Conservation (phyloP, 2,797 vertebrate species). For the Otolemur crassicaudatus region DNA sequence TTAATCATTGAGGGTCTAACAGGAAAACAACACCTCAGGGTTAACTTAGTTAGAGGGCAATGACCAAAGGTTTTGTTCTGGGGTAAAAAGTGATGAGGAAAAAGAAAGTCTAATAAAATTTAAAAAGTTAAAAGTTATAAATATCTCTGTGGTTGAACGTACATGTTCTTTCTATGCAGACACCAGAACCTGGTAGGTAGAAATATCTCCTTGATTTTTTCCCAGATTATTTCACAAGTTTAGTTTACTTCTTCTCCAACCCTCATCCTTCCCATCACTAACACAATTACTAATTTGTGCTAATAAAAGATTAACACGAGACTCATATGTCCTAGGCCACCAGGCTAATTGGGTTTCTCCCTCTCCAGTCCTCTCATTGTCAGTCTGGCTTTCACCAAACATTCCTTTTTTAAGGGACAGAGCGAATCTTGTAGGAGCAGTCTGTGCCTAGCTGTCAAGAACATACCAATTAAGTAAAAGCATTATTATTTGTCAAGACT, state of each 20-base stretch:
- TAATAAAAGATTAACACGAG: not conserved
- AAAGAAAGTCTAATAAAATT: not conserved
- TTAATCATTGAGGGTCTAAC: slow-evolving; percentile 45
- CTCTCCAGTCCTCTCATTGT: not conserved
- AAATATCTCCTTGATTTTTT: slow-evolving; percentile 13
- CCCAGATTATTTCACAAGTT: not conserved
- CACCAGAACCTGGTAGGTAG: not conserved
- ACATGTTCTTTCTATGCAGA: not conserved
- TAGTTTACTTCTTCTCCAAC: not conserved
- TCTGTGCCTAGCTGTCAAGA: not conserved
- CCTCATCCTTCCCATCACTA: not conserved
- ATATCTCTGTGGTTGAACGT: slow-evolving; percentile 24
- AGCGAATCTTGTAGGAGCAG: not conserved
- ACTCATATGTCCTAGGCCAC: not conserved
- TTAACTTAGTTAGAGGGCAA: not conserved
- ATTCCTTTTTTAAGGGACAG: not conserved
- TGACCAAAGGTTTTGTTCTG: slow-evolving; percentile 11
- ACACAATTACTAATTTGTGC: not conserved
- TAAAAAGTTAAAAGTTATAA: not conserved
- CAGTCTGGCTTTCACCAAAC: not conserved
- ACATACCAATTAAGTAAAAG: not conserved
- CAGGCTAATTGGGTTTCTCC: not conserved
- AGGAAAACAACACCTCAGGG: not conserved
- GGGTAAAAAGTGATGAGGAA: not conserved
- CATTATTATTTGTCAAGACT: not conserved